Evolutionary conservation across 2,797 vertebrate species (phyloP), one percentile per base, ranked within the genome.

Genomic region (Sebastes minor): DNA sequence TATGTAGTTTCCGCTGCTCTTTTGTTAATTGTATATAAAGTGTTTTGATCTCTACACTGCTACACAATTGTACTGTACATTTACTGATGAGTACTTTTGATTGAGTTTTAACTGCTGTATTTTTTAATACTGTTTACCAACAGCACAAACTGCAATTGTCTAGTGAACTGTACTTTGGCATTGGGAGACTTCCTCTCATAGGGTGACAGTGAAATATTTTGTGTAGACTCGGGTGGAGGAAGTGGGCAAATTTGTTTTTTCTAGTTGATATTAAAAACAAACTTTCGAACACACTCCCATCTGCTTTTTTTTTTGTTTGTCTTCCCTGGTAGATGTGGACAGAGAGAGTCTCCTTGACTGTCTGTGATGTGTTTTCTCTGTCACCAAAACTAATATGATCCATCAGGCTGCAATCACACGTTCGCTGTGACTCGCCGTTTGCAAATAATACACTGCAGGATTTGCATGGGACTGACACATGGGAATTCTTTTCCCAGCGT

Each of bases 221-320:
- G 71, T 85, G 62, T 86, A 83, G 76, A 80, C 72, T 83, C 13
- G 13, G 91, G 89, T 93, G 74, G 71, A 87, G 88, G 85, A 89
- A 67, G 23, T 71, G 65, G 80, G 85, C 25, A 80, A 80, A 76
- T 69, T 9, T 73, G 18, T 49, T 53, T n/a, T 91, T 83, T 85
- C 23, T 82, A 80, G 81, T 73, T 74, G 67, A 86, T 83, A 93
- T 89, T 88, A 92, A 92, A 91, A 89, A 74, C 14, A 82, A 83
- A 67, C 55, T 42, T 76, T 77, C 63, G 20, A 82, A 83, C 65
- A 80, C 23, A 42, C 42, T 28, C 57, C 46, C 5, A 8, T 55
- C 23, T 76, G 33, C 65, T 79, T 72, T 35, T 8, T 38, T 38
- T 35, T 76, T 71, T 66, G 9, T 86, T 75, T 80, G 55, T 61